Evolutionary conservation across 1,140 invertebrate genomes (phyloP).

Genomic region (Anadara kagoshimensis): DNA sequence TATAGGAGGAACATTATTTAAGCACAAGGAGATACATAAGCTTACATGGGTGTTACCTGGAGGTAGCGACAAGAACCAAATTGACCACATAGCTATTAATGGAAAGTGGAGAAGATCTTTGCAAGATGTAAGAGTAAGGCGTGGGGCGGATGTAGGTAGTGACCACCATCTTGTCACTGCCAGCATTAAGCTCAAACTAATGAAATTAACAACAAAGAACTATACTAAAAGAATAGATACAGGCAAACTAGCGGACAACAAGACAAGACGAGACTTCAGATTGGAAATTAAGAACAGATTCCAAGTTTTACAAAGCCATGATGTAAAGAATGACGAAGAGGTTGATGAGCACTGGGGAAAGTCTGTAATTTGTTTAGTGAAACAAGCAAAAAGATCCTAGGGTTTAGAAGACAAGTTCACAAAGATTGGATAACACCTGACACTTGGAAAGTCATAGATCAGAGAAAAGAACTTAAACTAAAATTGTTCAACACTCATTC

Average conservation of each 20-base stretch:
- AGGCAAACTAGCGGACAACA: slow-evolving; percentile 16
- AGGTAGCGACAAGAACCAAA: no score
- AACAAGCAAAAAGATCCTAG: slow-evolving; percentile 14
- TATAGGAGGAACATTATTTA: slow-evolving; percentile 42
- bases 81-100: no score
- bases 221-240: slow-evolving; percentile 11
- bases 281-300: slow-evolving; percentile 25
- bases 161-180: slow-evolving; percentile 42
- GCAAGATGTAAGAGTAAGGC: no score
- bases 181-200: slow-evolving; percentile 36
- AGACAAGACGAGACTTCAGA: slow-evolving; percentile 16
- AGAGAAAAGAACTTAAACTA: no score
- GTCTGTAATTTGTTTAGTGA: slow-evolving; percentile 1
- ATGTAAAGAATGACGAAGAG: slow-evolving; percentile 1
- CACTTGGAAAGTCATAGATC: no score
- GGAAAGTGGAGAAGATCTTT: no score
- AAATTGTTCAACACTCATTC: no score
- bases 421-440: no score
- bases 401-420: no score
- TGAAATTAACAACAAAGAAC: slow-evolving; percentile 1
- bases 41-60: slow-evolving; percentile 20
- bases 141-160: slow-evolving; percentile 27
- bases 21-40: slow-evolving; percentile 45
- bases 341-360: slow-evolving; percentile 16
- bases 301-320: no score